Evolutionary conservation across 2,797 vertebrate genomes (phyloP).

Genomic region (Macrochelys suwanniensis): DNA sequence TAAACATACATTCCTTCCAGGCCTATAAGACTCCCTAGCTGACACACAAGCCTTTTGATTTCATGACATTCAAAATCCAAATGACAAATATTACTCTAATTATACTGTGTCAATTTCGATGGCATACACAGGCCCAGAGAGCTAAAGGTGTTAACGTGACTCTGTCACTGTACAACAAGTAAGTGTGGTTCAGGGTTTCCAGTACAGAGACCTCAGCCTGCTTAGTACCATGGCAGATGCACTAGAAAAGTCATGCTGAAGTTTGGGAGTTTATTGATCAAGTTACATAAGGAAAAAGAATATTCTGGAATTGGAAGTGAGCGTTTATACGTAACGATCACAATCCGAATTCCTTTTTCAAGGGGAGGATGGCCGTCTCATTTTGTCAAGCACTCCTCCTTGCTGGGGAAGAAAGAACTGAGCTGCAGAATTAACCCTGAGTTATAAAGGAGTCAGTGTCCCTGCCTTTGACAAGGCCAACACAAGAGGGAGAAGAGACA

Average conservation of each 20-base stretch:
- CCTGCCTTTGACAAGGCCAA: background rate
- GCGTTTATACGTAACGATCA: background rate
- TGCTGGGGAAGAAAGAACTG: background rate
- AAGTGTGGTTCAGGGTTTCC: background rate
- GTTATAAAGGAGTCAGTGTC: background rate
- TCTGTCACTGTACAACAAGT: background rate
- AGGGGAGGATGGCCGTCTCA: background rate
- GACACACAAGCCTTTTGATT: background rate
- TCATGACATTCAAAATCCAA: background rate
- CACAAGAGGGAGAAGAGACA: background rate
- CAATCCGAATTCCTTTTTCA: background rate
- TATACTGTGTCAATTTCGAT: background rate
- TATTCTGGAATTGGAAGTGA: background rate
- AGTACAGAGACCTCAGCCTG: background rate
- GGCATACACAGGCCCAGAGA: background rate
- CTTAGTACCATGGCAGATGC: background rate
- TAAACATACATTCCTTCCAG: slow-evolving; percentile 54
- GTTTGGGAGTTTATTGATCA: background rate
- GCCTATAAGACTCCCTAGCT: slow-evolving; percentile 32
- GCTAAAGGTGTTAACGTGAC: background rate
- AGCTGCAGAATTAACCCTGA: background rate
- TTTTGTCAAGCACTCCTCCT: background rate
- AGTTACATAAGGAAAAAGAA: background rate
- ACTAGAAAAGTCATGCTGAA: background rate
- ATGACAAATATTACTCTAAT: background rate